Base-by-base conservation (phyloP, 2,888 invertebrate species). In the Acrocera orbiculus region DNA sequence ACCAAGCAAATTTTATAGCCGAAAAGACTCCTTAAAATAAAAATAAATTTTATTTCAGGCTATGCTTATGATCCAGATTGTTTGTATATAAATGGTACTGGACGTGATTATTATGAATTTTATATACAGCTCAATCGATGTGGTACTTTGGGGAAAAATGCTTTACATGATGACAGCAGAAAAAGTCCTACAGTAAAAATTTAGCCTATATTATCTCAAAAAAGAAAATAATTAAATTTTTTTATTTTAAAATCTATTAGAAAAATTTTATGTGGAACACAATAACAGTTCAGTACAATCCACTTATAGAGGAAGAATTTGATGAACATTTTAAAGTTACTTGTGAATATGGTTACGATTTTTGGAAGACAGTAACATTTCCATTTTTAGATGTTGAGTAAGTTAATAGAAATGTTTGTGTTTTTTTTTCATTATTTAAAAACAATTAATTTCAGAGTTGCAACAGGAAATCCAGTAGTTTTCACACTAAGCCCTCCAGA, bases 181-280 rank as follows among this genome's bases (percentile, higher is more conserved):
- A 85, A 85, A 63, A 76, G 78, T 59, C 86, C 87, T 32, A 81
- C 86, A 50, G 87, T 86, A 62, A 66, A 8, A 32, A 36, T 23
- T 14, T 23, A 24, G 33, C 30, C 23, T 28, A 24, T 37, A 32
- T n/a, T n/a, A n/a, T n/a, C n/a, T n/a, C n/a, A n/a, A n/a, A n/a
- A n/a, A n/a, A n/a, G n/a, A n/a, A n/a, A n/a, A n/a, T n/a, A n/a
- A n/a, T n/a, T n/a, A n/a, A n/a, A n/a, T n/a, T 29, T 40, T 43
- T 7, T 53, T n/a, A n/a, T n/a, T n/a, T n/a, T n/a, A n/a, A n/a
- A n/a, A n/a, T n/a, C n/a, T n/a, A n/a, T 28, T 64, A 82, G 82
- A 82, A 89, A 70, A 89, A 89, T 57, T 74, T 89, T 48, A 90
- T 90, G 90, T 90, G 89, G 89, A 90, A 90, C 56, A 90, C 90